Evolutionary conservation across 1,140 invertebrate species (phyloP).

Genomic region (Ceratitis capitata): DNA sequence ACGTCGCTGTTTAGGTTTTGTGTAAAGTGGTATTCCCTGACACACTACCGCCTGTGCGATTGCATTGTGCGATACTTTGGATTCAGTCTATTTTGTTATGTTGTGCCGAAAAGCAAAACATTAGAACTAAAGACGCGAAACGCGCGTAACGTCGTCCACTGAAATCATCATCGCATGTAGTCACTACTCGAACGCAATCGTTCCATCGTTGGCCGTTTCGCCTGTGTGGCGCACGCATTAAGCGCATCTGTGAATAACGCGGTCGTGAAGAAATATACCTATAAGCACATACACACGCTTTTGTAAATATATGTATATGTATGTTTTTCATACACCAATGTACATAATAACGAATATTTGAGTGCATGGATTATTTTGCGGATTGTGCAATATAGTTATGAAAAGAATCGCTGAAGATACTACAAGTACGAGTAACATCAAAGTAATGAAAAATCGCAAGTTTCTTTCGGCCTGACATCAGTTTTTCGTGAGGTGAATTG

Average conservation of each 20-base stretch:
- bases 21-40: conserved; percentile 29
- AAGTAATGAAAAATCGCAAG: conserved; percentile 11
- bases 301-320: background rate
- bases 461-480: background rate
- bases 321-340: background rate
- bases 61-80: conserved; percentile 33
- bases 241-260: conserved; percentile 8
- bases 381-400: conserved; percentile 35
- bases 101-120: conserved; percentile 36
- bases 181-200: conserved; percentile 5
- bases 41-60: background rate
- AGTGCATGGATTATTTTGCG: conserved; percentile 34
- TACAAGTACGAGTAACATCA: background rate
- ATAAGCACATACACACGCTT: background rate
- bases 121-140: conserved; percentile 24
- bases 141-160: background rate
- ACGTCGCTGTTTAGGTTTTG: background rate
- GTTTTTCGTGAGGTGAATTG: conserved; percentile 14
- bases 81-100: conserved; percentile 27
- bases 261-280: background rate
- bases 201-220: background rate
- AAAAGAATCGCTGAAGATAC: conserved; percentile 15
- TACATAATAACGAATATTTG: background rate
- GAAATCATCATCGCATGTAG: background rate
- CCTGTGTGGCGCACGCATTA: background rate